Evolutionary conservation across 2,888 invertebrate genomes (phyloP), one percentile per base, ranked within the genome.

Genomic region (Athetis lepigone): DNA sequence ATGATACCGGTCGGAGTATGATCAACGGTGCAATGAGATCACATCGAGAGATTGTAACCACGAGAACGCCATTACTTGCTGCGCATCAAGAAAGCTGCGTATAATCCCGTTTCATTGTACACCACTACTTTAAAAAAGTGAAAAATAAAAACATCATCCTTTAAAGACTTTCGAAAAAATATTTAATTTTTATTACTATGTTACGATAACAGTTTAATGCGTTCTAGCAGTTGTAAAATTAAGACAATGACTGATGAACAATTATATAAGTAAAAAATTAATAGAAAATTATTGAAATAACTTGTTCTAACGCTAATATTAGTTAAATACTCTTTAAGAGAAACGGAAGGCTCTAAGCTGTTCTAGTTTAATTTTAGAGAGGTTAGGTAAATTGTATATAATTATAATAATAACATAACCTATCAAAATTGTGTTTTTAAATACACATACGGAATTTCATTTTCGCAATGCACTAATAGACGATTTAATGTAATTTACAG

Each of bases 81-180:
- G 96, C 90, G 7, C 94, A 94, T 71, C 96, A 97, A 91, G 97
- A 97, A 85, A 97, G 97, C 86, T 96, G 97, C 88, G 97, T 97
- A 74, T 93, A 91, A 85, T 85, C 56, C n/a, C n/a, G 25, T 8
- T 51, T 4, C 43, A 39, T 58, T 45, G 54, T 58, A 39, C 42
- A 57, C 11, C 39, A 51, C 42, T 51, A 52, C 23, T 56, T 50
- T 51, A 0, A 61, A 42, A 54, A 58, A 33, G 67, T 73, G 45
- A 46, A 57, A 36, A 52, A 16, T 6, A 43, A 11, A 42, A n/a
- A 25, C n/a, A 42, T 37, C n/a, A 47, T 42, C 36, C 21, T 37
- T 25, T 50, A 50, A 27, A 49, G 21, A 70, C 27, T 49, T 45
- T 19, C 52, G 40, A 58, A 46, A 60, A 51, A 45, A 59, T 57